Percentiles rank a stretch among this genome's conserved stretches.
phyloP scores from a whole-genome alignment of 2,797 vertebrate species.

The Gallinago solitaria region DNA sequence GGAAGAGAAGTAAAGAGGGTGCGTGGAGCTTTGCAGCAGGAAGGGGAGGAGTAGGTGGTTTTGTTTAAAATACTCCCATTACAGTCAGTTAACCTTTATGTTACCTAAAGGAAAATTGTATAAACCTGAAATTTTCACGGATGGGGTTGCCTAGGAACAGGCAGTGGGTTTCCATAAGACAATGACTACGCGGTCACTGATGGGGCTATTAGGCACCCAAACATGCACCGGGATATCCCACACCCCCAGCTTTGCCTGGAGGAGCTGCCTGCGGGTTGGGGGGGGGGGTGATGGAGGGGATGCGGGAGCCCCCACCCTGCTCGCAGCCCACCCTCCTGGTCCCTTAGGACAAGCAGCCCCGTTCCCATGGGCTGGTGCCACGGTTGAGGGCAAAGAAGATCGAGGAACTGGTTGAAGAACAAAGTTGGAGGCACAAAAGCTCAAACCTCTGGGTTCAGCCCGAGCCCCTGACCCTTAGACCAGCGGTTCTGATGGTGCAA shows the following conservation, averaged over 20 bases:
- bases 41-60: conserved; percentile 72
- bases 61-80: conserved; percentile 80
- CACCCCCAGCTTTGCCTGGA: not conserved
- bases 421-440: not conserved
- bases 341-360: accelerated
- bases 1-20: not conserved
- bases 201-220: conserved; percentile 65
- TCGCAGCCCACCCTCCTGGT: not conserved
- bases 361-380: not conserved
- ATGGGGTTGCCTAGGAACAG: conserved; percentile 78
- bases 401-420: not conserved
- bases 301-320: not conserved
- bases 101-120: conserved; percentile 81
- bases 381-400: not conserved
- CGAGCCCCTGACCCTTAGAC: no score
- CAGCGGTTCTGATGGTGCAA: accelerated
- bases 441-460: not conserved
- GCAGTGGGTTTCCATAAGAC: conserved; percentile 73
- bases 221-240: conserved; percentile 2
- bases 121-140: conserved; percentile 79
- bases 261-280: conserved; percentile 49
- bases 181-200: conserved; percentile 68
- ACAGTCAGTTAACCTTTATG: conserved; percentile 80
- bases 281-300: not conserved
- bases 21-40: conserved; percentile 22